These are phyloP conservation scores for Paratrypauchen microcephalus DNA, from an alignment of 2,797 vertebrate species.

Conservation along the genomic window DNA sequence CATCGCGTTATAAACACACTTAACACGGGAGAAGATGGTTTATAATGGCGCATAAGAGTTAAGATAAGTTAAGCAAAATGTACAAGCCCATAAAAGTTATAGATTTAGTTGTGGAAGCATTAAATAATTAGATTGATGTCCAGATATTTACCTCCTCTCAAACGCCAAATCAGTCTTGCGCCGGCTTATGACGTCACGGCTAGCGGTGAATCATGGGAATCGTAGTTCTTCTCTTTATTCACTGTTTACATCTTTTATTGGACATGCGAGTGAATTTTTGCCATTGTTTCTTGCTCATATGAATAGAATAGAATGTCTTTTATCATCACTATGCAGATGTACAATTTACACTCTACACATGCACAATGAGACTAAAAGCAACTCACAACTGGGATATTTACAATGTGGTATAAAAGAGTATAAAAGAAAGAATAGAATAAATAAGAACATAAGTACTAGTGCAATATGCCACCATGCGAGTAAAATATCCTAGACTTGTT, in stretches of 20 bases:
- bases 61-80: neutral
- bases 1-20: neutral
- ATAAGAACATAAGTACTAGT: too few species aligned
- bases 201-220: slow-evolving; percentile 52
- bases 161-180: slow-evolving; percentile 69
- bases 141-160: slow-evolving; percentile 53
- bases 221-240: slow-evolving; percentile 32
- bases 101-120: neutral
- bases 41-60: neutral
- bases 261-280: neutral
- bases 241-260: too few species aligned
- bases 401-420: too few species aligned
- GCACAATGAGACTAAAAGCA: too few species aligned
- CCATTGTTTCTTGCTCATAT: neutral
- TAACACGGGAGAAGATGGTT: neutral
- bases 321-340: too few species aligned
- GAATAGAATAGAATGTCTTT: too few species aligned
- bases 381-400: too few species aligned
- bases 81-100: neutral
- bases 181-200: slow-evolving; percentile 41
- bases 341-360: too few species aligned
- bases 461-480: too few species aligned
- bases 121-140: neutral
- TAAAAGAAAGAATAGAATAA: too few species aligned
- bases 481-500: neutral